Evolutionary conservation across 2,797 vertebrate genomes (phyloP).

Genomic region (Artibeus lituratus): DNA sequence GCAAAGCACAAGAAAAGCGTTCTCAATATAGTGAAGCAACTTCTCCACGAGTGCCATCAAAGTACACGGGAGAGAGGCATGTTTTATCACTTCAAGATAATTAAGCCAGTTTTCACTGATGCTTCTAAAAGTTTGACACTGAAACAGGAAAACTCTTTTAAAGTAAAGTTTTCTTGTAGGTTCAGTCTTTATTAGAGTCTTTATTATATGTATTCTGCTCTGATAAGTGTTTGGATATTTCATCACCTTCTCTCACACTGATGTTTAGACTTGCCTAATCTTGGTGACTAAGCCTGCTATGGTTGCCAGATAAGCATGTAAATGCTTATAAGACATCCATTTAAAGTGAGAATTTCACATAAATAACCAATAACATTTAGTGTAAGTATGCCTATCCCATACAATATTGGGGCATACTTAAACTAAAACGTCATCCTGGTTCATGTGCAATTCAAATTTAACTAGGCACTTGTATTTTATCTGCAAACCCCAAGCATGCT

Average conservation of each 20-base stretch:
- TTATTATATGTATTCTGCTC: neutral
- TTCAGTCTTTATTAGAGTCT: neutral
- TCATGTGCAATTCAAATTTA: neutral
- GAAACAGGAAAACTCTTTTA: constrained; percentile 17
- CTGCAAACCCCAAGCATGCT: neutral
- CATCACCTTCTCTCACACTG: neutral
- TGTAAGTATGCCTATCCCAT: neutral
- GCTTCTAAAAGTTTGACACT: constrained; percentile 39
- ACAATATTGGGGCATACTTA: neutral
- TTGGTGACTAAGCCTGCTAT: neutral
- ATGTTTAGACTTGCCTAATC: neutral
- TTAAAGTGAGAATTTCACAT: neutral
- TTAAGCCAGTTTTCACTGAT: constrained; percentile 40
- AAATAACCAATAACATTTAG: constrained; percentile 9
- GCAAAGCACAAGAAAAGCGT: neutral
- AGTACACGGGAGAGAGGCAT: neutral
- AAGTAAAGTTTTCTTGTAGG: constrained; percentile 28
- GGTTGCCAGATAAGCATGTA: neutral
- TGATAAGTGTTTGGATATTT: neutral
- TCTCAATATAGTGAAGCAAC: constrained; percentile 7
- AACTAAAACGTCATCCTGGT: neutral
- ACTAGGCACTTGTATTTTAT: neutral
- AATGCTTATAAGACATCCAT: neutral
- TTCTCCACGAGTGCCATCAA: neutral
- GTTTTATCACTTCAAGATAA: constrained; percentile 49